Conservation (phyloP, 2,888 invertebrate genomes). For the Parochlus steinenii region DNA sequence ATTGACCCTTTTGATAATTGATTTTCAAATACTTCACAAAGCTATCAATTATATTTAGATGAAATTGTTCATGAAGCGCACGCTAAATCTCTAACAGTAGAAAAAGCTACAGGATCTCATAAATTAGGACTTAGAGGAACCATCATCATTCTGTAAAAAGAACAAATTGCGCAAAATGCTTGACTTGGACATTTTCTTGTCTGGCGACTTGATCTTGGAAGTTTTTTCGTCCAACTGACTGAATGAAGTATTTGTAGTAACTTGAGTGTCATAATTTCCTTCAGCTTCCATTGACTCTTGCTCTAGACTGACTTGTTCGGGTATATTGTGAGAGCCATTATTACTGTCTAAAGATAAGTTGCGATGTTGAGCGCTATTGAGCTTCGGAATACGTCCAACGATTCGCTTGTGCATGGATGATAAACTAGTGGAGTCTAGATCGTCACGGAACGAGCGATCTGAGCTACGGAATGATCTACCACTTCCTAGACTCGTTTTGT, state of each 20-base stretch:
- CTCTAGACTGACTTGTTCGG: constrained; percentile 19
- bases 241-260: background rate
- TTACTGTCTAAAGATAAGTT: constrained; percentile 19
- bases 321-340: constrained; percentile 19
- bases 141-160: no score
- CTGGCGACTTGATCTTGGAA: background rate
- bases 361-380: constrained; percentile 18
- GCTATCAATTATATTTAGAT: no score
- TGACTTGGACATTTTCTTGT: constrained; percentile 7
- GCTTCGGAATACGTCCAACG: constrained; percentile 18
- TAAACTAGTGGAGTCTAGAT: constrained; percentile 17
- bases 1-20: no score
- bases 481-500: constrained; percentile 20
- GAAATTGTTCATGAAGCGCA: no score
- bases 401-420: constrained; percentile 15
- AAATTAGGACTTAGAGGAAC: no score
- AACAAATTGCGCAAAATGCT: constrained; percentile 9
- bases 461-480: constrained; percentile 20
- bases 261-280: constrained; percentile 3
- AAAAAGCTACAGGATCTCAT: no score
- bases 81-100: no score
- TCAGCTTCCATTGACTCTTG: constrained; percentile 18
- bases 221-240: constrained; percentile 5
- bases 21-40: no score
- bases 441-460: constrained; percentile 19